Evolutionary conservation across 2,113 vertebrate genomes (phyloP).

Genomic region (Forbesichthys papilliferus): DNA sequence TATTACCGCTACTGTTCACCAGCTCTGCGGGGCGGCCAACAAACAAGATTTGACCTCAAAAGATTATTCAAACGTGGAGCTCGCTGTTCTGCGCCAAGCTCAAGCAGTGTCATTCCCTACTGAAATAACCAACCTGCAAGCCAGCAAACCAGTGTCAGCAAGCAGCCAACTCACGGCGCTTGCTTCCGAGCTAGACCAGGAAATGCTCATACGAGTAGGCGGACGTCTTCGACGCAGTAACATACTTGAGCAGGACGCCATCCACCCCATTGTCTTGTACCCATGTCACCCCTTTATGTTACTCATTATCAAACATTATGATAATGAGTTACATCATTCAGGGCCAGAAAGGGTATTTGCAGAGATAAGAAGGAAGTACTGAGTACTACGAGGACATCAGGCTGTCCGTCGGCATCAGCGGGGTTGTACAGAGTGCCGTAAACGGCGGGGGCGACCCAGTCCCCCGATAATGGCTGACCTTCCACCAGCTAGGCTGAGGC

Average conservation of each 20-base stretch:
- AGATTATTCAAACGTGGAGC: too few relatives aligned
- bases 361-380: conserved; percentile 13
- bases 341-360: too few relatives aligned
- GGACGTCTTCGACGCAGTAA: background rate
- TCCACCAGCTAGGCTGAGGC: background rate
- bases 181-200: conserved; percentile 6
- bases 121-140: background rate
- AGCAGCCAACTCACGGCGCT: background rate
- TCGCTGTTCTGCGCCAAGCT: too few relatives aligned
- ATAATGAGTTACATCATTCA: too few relatives aligned
- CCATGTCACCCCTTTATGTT: too few relatives aligned
- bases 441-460: background rate
- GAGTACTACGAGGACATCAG: conserved; percentile 3
- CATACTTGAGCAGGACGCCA: background rate
- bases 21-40: too few relatives aligned
- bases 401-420: conserved; percentile 2
- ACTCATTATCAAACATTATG: too few relatives aligned
- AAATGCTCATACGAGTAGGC: conserved; percentile 5
- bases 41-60: too few relatives aligned
- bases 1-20: too few relatives aligned
- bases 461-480: too few relatives aligned
- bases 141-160: background rate
- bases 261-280: too few relatives aligned
- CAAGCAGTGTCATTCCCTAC: background rate
- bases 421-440: background rate